Evolutionary conservation across 2,797 vertebrate species (phyloP).

Genomic region (Pelobates cultripes): DNA sequence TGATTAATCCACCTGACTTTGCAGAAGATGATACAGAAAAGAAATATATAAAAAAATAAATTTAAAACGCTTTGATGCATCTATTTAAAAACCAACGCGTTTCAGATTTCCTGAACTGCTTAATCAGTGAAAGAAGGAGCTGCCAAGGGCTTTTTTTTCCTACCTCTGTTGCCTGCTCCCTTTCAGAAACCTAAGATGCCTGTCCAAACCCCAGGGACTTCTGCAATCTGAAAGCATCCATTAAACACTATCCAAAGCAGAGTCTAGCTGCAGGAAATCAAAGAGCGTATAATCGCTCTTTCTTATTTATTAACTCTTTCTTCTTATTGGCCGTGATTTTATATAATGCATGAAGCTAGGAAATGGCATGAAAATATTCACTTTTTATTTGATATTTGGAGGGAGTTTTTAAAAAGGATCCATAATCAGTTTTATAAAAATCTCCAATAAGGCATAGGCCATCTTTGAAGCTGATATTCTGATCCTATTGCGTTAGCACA

Average conservation of each 20-base stretch:
- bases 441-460: background rate
- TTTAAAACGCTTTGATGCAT: slow-evolving; percentile 30
- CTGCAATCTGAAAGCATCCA: slow-evolving; percentile 53
- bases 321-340: background rate
- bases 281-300: slow-evolving; percentile 39
- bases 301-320: slow-evolving; percentile 42
- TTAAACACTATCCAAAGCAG: slow-evolving; percentile 47
- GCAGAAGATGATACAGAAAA: slow-evolving; percentile 51
- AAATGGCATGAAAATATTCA: background rate
- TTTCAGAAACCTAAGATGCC: slow-evolving; percentile 54
- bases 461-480: background rate
- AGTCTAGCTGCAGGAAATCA: slow-evolving; percentile 51
- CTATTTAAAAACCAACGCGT: slow-evolving; percentile 49
- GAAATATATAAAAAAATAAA: slow-evolving; percentile 17
- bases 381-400: background rate
- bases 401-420: background rate
- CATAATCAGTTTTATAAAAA: background rate
- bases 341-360: background rate
- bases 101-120: slow-evolving; percentile 55
- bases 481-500: too few relatives aligned
- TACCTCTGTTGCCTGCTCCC: slow-evolving; percentile 45
- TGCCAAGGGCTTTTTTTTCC: slow-evolving; percentile 48
- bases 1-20: slow-evolving; percentile 51
- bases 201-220: slow-evolving; percentile 51
- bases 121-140: slow-evolving; percentile 53